These are phyloP conservation scores for Gallinago media DNA, from an alignment of 2,113 vertebrate species.

Conservation along the genomic window DNA sequence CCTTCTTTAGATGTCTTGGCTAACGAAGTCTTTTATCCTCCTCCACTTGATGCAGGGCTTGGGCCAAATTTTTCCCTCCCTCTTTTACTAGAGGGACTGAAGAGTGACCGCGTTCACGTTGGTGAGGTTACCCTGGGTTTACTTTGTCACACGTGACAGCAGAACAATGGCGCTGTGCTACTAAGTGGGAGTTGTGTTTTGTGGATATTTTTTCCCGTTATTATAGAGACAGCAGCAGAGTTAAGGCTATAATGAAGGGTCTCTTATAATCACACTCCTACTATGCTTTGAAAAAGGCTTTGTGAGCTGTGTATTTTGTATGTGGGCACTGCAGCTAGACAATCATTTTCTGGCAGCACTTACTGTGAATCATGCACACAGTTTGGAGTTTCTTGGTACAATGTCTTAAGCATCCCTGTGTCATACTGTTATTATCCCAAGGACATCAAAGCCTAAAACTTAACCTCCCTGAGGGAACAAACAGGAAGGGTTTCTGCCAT, in stretches of 20 bases:
- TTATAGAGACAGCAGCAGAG: not conserved
- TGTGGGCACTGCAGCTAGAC: not conserved
- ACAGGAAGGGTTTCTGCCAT: not conserved
- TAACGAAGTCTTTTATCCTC: not conserved
- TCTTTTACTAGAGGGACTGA: not conserved
- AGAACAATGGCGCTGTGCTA: not conserved
- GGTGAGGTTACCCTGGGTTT: not conserved
- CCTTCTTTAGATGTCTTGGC: not conserved
- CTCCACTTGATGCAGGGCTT: not conserved
- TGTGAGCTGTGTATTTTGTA: not conserved
- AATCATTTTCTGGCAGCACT: not conserved
- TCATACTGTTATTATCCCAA: not conserved
- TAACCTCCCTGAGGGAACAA: not conserved
- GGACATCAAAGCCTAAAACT: not conserved
- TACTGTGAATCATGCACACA: not conserved
- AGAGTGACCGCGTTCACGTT: not conserved
- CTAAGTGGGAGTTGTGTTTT: not conserved
- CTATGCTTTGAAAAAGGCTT: conserved; percentile 21
- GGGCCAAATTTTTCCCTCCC: not conserved
- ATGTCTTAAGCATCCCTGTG: not conserved
- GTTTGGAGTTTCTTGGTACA: not conserved
- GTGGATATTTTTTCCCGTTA: not conserved
- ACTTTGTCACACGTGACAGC: not conserved
- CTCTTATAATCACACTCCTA: not conserved
- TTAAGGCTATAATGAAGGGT: conserved; percentile 23